phyloP scores from a whole-genome alignment of 2,797 vertebrate species.

The Anisognathus igniventris region DNA sequence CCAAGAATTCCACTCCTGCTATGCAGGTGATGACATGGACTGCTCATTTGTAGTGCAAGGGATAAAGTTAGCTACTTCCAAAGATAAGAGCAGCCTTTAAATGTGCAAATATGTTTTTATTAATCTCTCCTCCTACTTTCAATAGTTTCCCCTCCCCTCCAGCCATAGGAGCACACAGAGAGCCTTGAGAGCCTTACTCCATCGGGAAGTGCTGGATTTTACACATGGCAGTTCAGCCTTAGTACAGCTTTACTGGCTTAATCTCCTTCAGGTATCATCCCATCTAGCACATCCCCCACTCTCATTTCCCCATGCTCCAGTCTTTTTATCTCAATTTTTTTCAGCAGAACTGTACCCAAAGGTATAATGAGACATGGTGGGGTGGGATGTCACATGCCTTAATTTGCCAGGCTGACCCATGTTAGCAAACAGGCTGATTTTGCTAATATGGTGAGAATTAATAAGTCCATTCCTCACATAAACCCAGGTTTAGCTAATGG shows the following conservation, averaged over 20 bases:
- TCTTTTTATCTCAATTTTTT: neutral
- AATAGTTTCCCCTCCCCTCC: neutral
- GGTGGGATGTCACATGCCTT: neutral
- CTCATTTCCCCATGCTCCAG: neutral
- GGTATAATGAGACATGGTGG: neutral
- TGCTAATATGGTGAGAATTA: neutral
- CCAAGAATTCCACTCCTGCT: neutral
- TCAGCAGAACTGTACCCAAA: neutral
- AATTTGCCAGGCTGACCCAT: neutral
- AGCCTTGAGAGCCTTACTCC: neutral
- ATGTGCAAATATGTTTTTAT: neutral
- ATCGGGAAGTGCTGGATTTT: neutral
- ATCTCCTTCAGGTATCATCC: slow-evolving; percentile 27
- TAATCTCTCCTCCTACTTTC: neutral
- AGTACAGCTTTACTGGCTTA: neutral
- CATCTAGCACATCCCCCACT: neutral
- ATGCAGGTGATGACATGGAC: neutral
- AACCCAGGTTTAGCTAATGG: neutral
- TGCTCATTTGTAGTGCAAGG: neutral
- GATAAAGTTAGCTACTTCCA: neutral
- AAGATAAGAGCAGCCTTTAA: neutral
- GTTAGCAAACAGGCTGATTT: neutral
- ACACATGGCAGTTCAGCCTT: neutral
- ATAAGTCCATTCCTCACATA: neutral
- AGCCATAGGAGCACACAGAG: neutral